These are phyloP conservation scores for Portunus trituberculatus DNA, from an alignment of 1,140 invertebrate species.

Conservation along the genomic window DNA sequence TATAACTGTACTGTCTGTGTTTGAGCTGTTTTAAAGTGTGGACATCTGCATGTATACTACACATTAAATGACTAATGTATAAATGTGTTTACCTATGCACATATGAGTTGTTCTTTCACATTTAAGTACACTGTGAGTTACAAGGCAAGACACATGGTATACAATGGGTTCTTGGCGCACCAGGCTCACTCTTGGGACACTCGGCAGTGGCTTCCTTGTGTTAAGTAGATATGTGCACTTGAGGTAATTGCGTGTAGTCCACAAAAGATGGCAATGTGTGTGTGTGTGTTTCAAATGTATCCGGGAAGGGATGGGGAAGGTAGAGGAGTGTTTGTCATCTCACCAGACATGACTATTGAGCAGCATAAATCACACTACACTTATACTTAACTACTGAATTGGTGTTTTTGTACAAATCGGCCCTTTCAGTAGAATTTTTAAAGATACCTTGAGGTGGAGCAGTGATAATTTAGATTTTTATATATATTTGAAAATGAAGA, in stretches of 20 bases:
- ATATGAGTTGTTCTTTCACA: not conserved
- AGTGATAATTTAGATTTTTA: not conserved
- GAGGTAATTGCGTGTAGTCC: not conserved
- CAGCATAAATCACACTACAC: not conserved
- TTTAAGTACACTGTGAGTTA: not conserved
- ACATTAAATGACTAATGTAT: not conserved
- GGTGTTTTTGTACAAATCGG: not conserved
- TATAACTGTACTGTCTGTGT: not conserved
- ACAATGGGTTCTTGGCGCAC: not conserved
- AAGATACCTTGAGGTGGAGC: not conserved
- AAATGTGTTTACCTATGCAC: not conserved
- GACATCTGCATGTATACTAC: not conserved
- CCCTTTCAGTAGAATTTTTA: not conserved
- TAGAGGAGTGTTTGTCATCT: constrained; percentile 7
- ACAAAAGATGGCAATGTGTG: not conserved
- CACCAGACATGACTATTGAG: not conserved
- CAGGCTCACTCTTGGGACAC: too few species aligned
- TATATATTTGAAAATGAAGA: not conserved
- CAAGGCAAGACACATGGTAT: not conserved
- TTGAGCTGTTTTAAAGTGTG: not conserved
- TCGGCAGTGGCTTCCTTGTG: not conserved
- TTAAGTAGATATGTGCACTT: not conserved
- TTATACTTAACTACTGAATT: not conserved
- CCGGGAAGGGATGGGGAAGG: not conserved
- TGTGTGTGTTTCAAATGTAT: not conserved